A percentile compares a stretch with the other conserved stretches of the same genome.
Conservation (phyloP, 2,113 vertebrate genomes). For the Panurus biarmicus region DNA sequence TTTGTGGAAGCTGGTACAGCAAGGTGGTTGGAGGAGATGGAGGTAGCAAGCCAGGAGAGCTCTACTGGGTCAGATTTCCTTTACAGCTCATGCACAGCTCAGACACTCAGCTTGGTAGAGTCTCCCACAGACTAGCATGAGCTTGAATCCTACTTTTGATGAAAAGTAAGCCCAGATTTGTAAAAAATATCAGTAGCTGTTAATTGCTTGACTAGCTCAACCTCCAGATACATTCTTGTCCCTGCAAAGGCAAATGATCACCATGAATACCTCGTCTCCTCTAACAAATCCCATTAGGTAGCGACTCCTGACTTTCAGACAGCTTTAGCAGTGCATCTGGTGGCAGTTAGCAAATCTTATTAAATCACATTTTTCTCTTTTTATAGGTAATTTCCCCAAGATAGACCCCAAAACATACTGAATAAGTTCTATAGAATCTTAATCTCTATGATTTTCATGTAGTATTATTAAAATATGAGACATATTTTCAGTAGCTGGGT, state of each 20-base stretch:
- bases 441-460: slow-evolving; percentile 6
- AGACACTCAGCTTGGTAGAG: not conserved
- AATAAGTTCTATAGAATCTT: slow-evolving; percentile 3
- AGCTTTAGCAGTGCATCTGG: not conserved
- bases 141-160: not conserved
- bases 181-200: not conserved
- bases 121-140: not conserved
- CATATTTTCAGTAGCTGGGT: not conserved
- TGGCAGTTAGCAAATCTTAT: not conserved
- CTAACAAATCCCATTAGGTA: not conserved
- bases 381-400: slow-evolving; percentile 8
- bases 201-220: not conserved
- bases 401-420: not conserved
- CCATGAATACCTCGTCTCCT: not conserved
- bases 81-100: not conserved
- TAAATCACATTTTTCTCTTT: slow-evolving; percentile 5
- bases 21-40: not conserved
- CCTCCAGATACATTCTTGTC: not conserved
- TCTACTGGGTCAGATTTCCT: not conserved
- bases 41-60: not conserved
- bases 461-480: not conserved
- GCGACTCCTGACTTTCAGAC: not conserved
- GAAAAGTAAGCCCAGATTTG: not conserved
- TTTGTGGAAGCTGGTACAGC: not conserved
- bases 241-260: not conserved